A percentile compares a stretch with the other conserved stretches of the same genome.
phyloP scores from a whole-genome alignment of 2,113 vertebrate species.

The Mobula birostris region DNA sequence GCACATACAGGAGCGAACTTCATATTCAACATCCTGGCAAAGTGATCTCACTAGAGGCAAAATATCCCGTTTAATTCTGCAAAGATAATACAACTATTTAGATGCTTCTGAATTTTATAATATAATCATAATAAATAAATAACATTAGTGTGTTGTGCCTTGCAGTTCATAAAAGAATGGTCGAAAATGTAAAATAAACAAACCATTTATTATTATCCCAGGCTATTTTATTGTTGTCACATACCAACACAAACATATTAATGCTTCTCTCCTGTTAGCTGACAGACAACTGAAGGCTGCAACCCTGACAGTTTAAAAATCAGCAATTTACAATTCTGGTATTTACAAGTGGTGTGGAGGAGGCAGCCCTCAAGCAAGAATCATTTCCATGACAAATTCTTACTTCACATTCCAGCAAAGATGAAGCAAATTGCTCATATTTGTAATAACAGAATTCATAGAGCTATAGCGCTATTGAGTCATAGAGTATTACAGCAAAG shows the following conservation, averaged over 20 bases:
- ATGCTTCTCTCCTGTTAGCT: not conserved
- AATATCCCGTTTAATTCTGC: slow-evolving; percentile 83
- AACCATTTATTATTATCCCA: not conserved
- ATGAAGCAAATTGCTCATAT: not conserved
- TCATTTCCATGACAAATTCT: not conserved
- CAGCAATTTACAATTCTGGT: not conserved
- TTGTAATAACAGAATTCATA: too few species aligned
- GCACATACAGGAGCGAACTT: slow-evolving; percentile 87
- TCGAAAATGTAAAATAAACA: not conserved
- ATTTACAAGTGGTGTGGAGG: not conserved
- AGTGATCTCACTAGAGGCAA: slow-evolving; percentile 81
- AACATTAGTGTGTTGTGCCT: not conserved
- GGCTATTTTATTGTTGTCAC: not conserved
- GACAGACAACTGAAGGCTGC: not conserved
- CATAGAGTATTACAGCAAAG: too few species aligned
- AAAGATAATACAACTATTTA: slow-evolving; percentile 2
- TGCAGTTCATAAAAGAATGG: not conserved
- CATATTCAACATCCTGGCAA: slow-evolving; percentile 82
- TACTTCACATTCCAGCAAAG: not conserved
- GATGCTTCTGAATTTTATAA: not conserved
- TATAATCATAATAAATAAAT: not conserved
- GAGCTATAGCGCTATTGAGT: too few species aligned
- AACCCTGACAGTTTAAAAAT: not conserved
- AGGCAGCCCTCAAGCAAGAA: not conserved
- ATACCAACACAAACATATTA: not conserved